These are phyloP conservation scores for Drosophila dunni DNA, from an alignment of 1,140 invertebrate genomes.

Conservation along the genomic window DNA sequence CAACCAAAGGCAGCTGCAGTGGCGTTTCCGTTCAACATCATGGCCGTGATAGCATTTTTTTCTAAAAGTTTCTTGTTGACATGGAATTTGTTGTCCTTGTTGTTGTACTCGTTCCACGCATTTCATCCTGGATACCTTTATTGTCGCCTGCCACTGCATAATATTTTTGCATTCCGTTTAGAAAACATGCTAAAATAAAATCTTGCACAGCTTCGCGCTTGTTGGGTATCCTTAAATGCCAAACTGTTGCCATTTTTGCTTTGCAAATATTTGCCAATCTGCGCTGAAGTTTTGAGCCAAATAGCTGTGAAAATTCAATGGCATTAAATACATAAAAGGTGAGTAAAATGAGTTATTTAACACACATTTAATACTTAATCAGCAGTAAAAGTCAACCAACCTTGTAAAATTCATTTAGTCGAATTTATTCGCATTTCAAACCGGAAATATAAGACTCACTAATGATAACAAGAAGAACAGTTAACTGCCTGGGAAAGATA, in stretches of 20 bases:
- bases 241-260: background rate
- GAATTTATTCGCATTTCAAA: background rate
- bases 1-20: background rate
- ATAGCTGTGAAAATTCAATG: background rate
- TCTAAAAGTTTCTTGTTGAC: constrained; percentile 19
- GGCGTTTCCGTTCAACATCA: background rate
- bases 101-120: background rate
- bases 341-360: background rate
- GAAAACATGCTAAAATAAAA: background rate
- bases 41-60: background rate
- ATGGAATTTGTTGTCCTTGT: constrained; percentile 8
- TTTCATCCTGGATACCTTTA: background rate
- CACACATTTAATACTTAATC: background rate
- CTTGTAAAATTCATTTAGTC: too few species aligned
- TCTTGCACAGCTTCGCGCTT: background rate
- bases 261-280: constrained; percentile 10
- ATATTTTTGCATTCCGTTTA: constrained; percentile 25
- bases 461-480: constrained; percentile 16
- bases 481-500: constrained; percentile 27
- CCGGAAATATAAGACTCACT: constrained; percentile 31
- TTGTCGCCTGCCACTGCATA: constrained; percentile 30
- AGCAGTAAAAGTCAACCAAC: background rate
- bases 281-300: background rate
- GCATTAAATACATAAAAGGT: background rate
- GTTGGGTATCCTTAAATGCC: background rate